phyloP scores from a whole-genome alignment of 2,888 invertebrate genomes.

The Vesta saturnalis region DNA sequence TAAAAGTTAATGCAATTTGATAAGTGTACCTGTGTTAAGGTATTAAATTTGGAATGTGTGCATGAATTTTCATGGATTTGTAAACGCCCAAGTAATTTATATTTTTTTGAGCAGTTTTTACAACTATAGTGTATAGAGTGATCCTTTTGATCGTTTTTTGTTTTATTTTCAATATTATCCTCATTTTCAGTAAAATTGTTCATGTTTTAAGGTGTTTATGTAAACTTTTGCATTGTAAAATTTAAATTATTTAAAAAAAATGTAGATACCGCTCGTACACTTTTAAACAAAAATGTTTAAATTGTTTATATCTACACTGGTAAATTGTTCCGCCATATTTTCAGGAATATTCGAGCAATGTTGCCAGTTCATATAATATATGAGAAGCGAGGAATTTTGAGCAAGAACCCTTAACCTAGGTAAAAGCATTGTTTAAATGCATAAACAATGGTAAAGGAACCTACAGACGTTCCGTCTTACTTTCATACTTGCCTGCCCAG shows the following conservation, averaged over 20 bases:
- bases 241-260: neutral
- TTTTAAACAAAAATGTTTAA: conserved; percentile 23
- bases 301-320: conserved; percentile 28
- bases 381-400: no score
- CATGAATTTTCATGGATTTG: neutral
- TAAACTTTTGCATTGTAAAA: neutral
- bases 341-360: neutral
- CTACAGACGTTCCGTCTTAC: no score
- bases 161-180: neutral
- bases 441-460: no score
- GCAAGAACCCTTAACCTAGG: no score
- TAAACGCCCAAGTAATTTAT: neutral
- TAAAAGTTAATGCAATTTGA: neutral
- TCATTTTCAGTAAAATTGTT: neutral
- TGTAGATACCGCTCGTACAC: conserved; percentile 20
- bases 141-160: neutral
- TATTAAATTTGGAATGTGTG: neutral
- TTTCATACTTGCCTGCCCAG: no score
- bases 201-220: neutral
- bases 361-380: no score
- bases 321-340: conserved; percentile 14
- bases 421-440: no score
- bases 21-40: neutral
- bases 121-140: neutral
- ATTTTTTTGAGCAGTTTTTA: conserved; percentile 15